Evolutionary conservation across 2,797 vertebrate genomes (phyloP).

Genomic region (Thaleichthys pacificus): DNA sequence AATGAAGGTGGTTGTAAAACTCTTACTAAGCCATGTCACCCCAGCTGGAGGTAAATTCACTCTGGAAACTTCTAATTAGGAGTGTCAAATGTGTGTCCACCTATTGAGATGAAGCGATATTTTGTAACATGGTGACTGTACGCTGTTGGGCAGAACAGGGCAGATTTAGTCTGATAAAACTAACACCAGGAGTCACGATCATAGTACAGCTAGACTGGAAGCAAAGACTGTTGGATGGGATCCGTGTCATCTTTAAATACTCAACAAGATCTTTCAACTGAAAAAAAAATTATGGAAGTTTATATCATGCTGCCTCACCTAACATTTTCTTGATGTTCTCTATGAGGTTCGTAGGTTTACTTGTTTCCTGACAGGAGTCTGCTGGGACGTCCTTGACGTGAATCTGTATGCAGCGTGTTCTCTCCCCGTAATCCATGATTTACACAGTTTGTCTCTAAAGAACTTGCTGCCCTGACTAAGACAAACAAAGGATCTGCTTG

Average conservation of each 20-base stretch:
- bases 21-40: conserved; percentile 85
- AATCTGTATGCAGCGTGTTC: conserved; percentile 11
- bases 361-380: not conserved
- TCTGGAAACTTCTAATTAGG: conserved; percentile 82
- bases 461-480: conserved; percentile 26
- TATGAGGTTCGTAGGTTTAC: not conserved
- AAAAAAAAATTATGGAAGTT: too few species aligned
- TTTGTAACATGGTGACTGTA: not conserved
- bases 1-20: conserved; percentile 85
- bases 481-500: conserved; percentile 35
- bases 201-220: too few species aligned
- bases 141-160: not conserved
- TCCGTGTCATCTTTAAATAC: too few species aligned
- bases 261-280: not conserved
- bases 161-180: not conserved
- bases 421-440: conserved; percentile 27
- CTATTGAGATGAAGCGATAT: not conserved
- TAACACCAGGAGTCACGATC: not conserved
- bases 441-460: conserved; percentile 28
- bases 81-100: conserved; percentile 69
- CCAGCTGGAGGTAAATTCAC: conserved; percentile 83
- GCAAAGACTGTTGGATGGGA: too few species aligned
- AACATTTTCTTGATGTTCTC: not conserved
- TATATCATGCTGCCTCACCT: too few species aligned
- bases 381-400: conserved; percentile 18